phyloP scores from a whole-genome alignment of 2,888 invertebrate species.

The Leucophenga montana region DNA sequence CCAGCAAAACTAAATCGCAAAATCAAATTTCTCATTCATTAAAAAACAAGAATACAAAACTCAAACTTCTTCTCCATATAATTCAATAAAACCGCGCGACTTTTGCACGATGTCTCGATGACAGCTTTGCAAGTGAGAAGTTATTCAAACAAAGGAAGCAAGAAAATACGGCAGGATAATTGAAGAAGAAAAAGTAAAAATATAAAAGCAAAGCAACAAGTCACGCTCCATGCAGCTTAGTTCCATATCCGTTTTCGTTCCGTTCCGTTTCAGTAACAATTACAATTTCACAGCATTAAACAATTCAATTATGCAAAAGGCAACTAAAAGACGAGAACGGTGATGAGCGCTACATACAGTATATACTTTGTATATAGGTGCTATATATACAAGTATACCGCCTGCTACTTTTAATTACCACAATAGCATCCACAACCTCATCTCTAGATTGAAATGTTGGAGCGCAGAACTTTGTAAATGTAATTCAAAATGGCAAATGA shows the following conservation, averaged over 20 bases:
- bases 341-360: neutral
- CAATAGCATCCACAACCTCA: neutral
- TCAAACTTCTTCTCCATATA: conserved; percentile 24
- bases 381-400: conserved; percentile 6
- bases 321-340: conserved; percentile 6
- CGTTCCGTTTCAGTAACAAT: conserved; percentile 53
- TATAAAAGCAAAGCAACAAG: conserved; percentile 34
- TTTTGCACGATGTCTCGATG: conserved; percentile 27
- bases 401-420: conserved; percentile 51
- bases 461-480: neutral
- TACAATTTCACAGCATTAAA: conserved; percentile 57
- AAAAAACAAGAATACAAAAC: too few species aligned
- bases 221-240: conserved; percentile 26
- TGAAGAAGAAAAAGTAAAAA: conserved; percentile 25
- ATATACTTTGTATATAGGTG: too few species aligned
- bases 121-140: conserved; percentile 6
- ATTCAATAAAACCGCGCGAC: conserved; percentile 53
- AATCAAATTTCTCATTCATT: too few species aligned
- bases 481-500: conserved; percentile 30
- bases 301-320: conserved; percentile 61
- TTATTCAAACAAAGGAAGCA: conserved; percentile 28
- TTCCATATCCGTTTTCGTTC: conserved; percentile 62
- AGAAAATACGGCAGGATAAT: neutral
- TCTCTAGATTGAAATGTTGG: neutral
- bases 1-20: too few species aligned